Evolutionary conservation across 1,140 invertebrate genomes (phyloP).

Genomic region (Globodera ellingtonae): DNA sequence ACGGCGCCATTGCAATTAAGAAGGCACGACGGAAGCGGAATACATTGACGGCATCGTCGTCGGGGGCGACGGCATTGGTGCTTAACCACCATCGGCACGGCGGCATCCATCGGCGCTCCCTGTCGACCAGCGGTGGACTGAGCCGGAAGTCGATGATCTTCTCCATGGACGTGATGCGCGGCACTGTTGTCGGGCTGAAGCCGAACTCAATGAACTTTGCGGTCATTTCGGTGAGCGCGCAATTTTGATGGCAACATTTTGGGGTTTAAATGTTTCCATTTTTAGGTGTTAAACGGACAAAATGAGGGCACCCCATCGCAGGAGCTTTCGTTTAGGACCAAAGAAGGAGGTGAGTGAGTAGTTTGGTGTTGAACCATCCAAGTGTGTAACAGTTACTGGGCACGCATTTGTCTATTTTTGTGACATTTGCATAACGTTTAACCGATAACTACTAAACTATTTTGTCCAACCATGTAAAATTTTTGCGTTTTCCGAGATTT

Average conservation of each 20-base stretch:
- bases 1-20: background rate
- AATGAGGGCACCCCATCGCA: constrained; percentile 87
- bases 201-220: constrained; percentile 87
- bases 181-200: constrained; percentile 81
- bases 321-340: constrained; percentile 80
- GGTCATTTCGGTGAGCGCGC: constrained; percentile 69
- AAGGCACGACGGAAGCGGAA: constrained; percentile 22
- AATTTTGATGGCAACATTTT: background rate
- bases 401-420: too few species aligned
- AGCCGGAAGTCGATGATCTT: constrained; percentile 33
- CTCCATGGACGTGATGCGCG: constrained; percentile 71
- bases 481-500: too few species aligned
- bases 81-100: background rate
- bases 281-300: constrained; percentile 81
- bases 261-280: background rate
- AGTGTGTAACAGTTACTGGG: too few species aligned
- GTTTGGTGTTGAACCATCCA: too few species aligned
- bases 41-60: background rate
- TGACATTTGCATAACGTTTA: too few species aligned
- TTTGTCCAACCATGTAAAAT: too few species aligned
- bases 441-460: too few species aligned
- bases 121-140: constrained; percentile 23
- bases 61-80: background rate
- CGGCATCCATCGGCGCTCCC: constrained; percentile 2
- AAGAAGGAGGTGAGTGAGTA: constrained; percentile 76